A percentile compares a stretch with the other conserved stretches of the same genome.
phyloP scores from a whole-genome alignment of 2,113 vertebrate species.

The Isurus oxyrinchus region DNA sequence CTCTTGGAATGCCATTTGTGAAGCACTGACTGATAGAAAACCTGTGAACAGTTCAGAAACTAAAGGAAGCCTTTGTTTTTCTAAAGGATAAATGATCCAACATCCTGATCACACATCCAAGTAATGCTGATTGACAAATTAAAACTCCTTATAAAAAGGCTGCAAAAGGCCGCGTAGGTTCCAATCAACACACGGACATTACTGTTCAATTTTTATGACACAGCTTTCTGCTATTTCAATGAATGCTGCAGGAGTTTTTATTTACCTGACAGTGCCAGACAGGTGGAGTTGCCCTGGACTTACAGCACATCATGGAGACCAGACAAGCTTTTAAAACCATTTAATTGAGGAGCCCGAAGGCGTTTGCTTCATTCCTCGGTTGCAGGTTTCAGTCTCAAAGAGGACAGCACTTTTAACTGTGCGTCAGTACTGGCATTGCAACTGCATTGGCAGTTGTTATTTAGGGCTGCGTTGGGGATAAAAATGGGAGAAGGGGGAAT shows the following conservation, averaged over 20 bases:
- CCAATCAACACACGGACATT: neutral
- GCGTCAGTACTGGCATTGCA: neutral
- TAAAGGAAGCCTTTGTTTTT: neutral
- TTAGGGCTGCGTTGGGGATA: neutral
- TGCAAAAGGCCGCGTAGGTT: neutral
- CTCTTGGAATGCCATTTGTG: neutral
- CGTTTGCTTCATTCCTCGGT: neutral
- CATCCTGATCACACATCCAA: neutral
- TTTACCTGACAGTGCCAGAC: neutral
- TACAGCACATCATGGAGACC: neutral
- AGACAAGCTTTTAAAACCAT: neutral
- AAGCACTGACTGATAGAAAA: neutral
- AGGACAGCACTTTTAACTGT: neutral
- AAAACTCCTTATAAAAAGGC: neutral
- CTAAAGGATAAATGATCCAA: neutral
- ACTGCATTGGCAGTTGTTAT: neutral
- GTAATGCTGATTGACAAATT: neutral
- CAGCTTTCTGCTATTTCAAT: neutral
- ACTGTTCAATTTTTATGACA: neutral
- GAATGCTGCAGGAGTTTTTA: neutral
- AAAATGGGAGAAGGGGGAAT: neutral
- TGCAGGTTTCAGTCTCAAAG: neutral
- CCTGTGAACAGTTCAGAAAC: neutral
- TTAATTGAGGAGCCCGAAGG: neutral
- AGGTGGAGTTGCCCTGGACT: neutral